A percentile compares a stretch with the other conserved stretches of the same genome.
Conservation (phyloP, 2,888 invertebrate species). For the Pteria penguin region DNA sequence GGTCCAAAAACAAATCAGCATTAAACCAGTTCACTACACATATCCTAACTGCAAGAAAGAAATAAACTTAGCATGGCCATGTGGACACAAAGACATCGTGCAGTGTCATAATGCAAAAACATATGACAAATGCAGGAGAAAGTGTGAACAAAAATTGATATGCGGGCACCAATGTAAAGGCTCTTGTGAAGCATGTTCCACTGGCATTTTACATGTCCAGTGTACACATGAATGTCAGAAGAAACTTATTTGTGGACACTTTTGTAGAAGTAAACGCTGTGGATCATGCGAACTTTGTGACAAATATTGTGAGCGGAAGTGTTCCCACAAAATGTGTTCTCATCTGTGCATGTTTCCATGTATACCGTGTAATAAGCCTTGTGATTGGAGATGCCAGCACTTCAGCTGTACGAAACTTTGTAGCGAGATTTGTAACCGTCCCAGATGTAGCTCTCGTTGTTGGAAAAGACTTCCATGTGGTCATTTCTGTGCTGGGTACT, state of each 20-base stretch:
- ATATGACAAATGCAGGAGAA: background rate
- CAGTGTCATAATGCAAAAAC: background rate
- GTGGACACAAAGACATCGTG: too few species aligned
- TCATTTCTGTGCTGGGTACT: slow-evolving; percentile 84
- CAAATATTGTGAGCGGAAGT: background rate
- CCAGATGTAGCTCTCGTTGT: slow-evolving; percentile 76
- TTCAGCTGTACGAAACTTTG: slow-evolving; percentile 71
- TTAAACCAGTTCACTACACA: too few species aligned
- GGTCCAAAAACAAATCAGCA: too few species aligned
- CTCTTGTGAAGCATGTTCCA: background rate
- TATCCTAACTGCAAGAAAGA: background rate
- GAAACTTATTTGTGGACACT: slow-evolving; percentile 16
- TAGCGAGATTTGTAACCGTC: slow-evolving; percentile 76
- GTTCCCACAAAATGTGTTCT: slow-evolving; percentile 7
- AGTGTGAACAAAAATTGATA: background rate
- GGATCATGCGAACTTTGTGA: slow-evolving; percentile 15
- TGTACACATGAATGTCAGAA: slow-evolving; percentile 19
- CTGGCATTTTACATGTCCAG: background rate
- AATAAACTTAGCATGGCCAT: too few species aligned
- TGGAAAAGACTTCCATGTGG: slow-evolving; percentile 80
- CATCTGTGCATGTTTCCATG: slow-evolving; percentile 4
- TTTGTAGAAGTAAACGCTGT: slow-evolving; percentile 11
- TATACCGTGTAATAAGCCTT: background rate
- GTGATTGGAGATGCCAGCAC: slow-evolving; percentile 61
- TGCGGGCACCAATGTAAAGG: slow-evolving; percentile 2